A percentile compares a stretch with the other conserved stretches of the same genome.
Evolutionary conservation across 2,113 vertebrate genomes (phyloP).

Genomic region (Plecotus auritus): DNA sequence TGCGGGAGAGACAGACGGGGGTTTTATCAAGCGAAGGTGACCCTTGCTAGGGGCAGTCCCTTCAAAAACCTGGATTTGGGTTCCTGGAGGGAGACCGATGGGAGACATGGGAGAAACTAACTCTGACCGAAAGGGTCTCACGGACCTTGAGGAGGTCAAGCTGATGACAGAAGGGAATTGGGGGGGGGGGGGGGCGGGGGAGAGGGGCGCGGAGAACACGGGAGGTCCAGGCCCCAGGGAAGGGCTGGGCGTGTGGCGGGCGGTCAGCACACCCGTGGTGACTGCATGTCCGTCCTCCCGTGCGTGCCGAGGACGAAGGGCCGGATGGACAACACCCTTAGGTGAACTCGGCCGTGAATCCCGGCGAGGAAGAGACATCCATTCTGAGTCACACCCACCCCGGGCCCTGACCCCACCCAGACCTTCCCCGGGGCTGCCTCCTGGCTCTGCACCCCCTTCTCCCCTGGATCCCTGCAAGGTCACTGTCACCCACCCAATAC

Average conservation of each 20-base stretch:
- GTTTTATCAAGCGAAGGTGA: too few species aligned
- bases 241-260: neutral
- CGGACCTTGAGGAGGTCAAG: neutral
- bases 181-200: too few species aligned
- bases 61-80: accelerated
- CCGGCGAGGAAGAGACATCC: neutral
- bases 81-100: too few species aligned
- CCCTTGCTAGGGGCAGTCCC: too few species aligned
- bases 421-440: neutral
- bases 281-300: too few species aligned
- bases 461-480: neutral
- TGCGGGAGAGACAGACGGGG: too few species aligned
- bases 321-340: neutral
- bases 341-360: neutral
- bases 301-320: too few species aligned
- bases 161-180: neutral
- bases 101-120: too few species aligned
- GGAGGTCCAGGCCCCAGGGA: too few species aligned
- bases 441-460: neutral
- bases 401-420: neutral
- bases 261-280: neutral
- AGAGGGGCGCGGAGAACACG: too few species aligned
- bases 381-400: neutral
- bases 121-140: too few species aligned
- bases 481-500: neutral